Evolutionary conservation across 2,113 vertebrate genomes (phyloP).

Genomic region (Uria aalge): DNA sequence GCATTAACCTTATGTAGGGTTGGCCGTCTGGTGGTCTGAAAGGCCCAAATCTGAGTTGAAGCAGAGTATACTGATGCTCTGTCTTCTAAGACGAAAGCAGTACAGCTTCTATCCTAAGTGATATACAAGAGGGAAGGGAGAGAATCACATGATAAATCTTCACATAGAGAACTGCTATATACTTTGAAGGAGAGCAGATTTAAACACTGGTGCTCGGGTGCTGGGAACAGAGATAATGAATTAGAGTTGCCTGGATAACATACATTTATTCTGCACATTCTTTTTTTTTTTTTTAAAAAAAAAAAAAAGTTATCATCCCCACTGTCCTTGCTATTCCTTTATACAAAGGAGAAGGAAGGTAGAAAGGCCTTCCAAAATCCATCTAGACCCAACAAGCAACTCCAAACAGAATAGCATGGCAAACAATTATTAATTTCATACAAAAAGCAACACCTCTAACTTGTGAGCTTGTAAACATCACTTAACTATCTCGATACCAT

Average conservation of each 20-base stretch:
- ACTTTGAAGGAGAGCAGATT: constrained; percentile 37
- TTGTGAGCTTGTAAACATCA: not conserved
- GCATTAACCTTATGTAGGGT: constrained; percentile 72
- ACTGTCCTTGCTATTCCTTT: not conserved
- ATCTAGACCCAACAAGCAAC: not conserved
- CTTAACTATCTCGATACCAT: not conserved
- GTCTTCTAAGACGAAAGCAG: constrained; percentile 73
- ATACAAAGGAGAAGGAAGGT: not conserved
- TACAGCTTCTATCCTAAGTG: constrained; percentile 76
- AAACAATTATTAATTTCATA: not conserved
- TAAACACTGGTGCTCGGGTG: not conserved
- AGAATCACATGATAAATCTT: constrained; percentile 67
- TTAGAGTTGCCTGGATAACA: not conserved
- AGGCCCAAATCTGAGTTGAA: constrained; percentile 72
- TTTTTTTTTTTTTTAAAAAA: not conserved
- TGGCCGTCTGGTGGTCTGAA: constrained; percentile 71
- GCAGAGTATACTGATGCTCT: constrained; percentile 70
- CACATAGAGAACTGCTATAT: constrained; percentile 24
- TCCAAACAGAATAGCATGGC: not conserved
- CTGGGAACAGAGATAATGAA: constrained; percentile 1
- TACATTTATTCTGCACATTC: not conserved
- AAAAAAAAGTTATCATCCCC: not conserved
- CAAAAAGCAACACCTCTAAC: not conserved
- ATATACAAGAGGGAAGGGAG: constrained; percentile 72
- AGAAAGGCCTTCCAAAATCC: not conserved